These are phyloP conservation scores for Gymnosoma rotundatum DNA, from an alignment of 2,888 invertebrate genomes.

Conservation along the genomic window DNA sequence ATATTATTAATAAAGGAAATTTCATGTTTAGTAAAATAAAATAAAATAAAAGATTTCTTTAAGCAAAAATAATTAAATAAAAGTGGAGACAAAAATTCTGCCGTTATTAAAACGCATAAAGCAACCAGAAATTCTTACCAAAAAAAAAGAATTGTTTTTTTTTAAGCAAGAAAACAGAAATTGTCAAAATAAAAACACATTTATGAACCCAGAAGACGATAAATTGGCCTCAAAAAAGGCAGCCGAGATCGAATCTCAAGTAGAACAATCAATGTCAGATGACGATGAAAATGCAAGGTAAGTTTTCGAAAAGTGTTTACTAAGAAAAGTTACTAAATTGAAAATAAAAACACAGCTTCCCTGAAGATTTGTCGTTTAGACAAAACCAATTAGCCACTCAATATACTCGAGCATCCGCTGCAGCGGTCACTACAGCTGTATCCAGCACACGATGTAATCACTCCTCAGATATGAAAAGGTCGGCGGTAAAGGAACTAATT, in stretches of 20 bases:
- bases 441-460: slow-evolving; percentile 26
- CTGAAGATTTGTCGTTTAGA: slow-evolving; percentile 56
- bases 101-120: background rate
- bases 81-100: background rate
- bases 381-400: slow-evolving; percentile 53
- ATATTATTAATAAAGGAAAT: slow-evolving; percentile 51
- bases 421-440: slow-evolving; percentile 7
- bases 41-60: background rate
- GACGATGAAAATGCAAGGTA: slow-evolving; percentile 84
- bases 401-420: slow-evolving; percentile 15
- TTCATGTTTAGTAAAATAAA: slow-evolving; percentile 39
- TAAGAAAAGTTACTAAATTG: background rate
- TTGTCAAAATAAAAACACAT: slow-evolving; percentile 54
- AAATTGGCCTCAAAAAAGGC: slow-evolving; percentile 60
- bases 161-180: slow-evolving; percentile 44
- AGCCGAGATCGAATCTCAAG: slow-evolving; percentile 33
- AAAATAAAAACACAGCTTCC: slow-evolving; percentile 9
- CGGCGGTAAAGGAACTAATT: slow-evolving; percentile 92
- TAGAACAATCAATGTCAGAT: slow-evolving; percentile 71
- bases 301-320: slow-evolving; percentile 73
- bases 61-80: slow-evolving; percentile 1
- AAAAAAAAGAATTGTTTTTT: slow-evolving; percentile 52
- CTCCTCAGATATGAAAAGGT: slow-evolving; percentile 86
- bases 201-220: slow-evolving; percentile 62
- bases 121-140: background rate